These are phyloP conservation scores for Thecophora atra DNA, from an alignment of 2,888 invertebrate species.

Conservation along the genomic window DNA sequence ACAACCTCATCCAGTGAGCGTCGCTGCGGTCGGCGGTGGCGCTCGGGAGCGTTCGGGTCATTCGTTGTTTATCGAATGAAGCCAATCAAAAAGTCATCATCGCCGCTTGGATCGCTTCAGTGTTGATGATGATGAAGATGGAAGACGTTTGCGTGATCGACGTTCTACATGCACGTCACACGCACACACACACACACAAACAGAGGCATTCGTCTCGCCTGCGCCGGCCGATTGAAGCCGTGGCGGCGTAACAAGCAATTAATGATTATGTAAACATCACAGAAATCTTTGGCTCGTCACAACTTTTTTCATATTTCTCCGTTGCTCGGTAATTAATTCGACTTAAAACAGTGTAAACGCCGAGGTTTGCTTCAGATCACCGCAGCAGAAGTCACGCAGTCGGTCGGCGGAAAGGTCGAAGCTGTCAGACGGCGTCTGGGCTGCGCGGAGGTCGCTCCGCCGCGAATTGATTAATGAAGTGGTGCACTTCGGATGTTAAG, in stretches of 20 bases:
- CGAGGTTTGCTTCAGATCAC: not conserved
- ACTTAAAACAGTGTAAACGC: slow-evolving; percentile 5
- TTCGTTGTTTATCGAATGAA: slow-evolving; percentile 25
- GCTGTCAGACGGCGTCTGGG: not conserved
- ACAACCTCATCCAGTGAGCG: not conserved
- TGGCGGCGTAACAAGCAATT: slow-evolving; percentile 21
- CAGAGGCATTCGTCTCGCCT: not conserved
- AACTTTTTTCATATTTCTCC: slow-evolving; percentile 5
- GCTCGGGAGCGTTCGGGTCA: not conserved
- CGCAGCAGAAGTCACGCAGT: not conserved
- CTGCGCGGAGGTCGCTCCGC: not conserved
- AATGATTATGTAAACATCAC: slow-evolving; percentile 28
- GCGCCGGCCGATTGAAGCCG: not conserved
- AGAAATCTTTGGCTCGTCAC: slow-evolving; percentile 28
- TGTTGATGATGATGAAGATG: slow-evolving; percentile 11
- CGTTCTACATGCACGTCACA: not conserved
- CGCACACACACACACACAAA: slow-evolving; percentile 5
- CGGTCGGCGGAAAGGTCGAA: not conserved
- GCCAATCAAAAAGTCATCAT: slow-evolving; percentile 49
- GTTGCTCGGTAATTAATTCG: slow-evolving; percentile 4
- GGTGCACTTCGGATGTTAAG: not conserved
- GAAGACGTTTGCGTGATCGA: slow-evolving; percentile 8
- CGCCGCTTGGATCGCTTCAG: slow-evolving; percentile 43
- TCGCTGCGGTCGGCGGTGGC: not conserved
- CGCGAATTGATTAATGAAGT: slow-evolving; percentile 5